These are phyloP conservation scores for Numida meleagris DNA, from an alignment of 2,113 vertebrate genomes.

Conservation along the genomic window DNA sequence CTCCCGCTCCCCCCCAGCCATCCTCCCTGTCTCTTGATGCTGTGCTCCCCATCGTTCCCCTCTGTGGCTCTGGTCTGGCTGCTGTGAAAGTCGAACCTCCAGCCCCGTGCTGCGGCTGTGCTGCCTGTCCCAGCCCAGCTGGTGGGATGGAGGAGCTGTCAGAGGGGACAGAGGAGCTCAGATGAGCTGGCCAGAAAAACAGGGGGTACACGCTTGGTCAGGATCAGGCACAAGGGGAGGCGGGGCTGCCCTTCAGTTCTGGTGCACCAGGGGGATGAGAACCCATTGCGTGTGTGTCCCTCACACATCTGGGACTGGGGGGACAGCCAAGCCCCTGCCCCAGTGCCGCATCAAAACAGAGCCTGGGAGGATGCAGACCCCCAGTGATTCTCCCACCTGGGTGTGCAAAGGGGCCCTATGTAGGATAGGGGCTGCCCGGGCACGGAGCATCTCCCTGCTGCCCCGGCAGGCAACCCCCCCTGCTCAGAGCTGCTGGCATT, in stretches of 20 bases:
- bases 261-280: not conserved
- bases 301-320: fast-evolving
- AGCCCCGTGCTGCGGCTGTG: not conserved
- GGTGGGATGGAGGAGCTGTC: not conserved
- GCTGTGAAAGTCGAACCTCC: not conserved
- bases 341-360: fast-evolving
- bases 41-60: not conserved
- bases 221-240: not conserved
- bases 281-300: not conserved
- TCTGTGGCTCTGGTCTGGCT: fast-evolving
- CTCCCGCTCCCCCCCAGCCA: not conserved
- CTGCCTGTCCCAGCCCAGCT: not conserved
- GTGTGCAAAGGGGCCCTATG: not conserved
- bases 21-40: fast-evolving
- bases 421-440: not conserved
- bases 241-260: not conserved
- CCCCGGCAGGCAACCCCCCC: not conserved
- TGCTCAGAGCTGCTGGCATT: not conserved
- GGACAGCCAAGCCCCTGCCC: not conserved
- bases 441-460: not conserved
- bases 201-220: fast-evolving
- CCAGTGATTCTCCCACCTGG: too few species aligned
- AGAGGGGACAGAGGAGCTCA: not conserved
- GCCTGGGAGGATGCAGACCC: not conserved
- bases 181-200: not conserved